phyloP scores from a whole-genome alignment of 2,113 vertebrate genomes.

The Caranx ignobilis region DNA sequence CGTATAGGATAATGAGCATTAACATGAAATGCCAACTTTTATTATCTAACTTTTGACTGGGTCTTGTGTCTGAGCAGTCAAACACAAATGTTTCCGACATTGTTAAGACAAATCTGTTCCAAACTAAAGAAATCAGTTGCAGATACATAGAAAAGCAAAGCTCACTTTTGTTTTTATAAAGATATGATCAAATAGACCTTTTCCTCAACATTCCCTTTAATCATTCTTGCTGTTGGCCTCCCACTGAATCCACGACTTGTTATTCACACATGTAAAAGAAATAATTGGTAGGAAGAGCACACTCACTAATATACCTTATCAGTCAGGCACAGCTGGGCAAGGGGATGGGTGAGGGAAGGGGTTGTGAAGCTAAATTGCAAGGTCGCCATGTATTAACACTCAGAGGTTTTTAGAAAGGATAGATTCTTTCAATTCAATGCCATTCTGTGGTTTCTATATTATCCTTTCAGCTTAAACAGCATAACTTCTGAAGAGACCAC shows the following conservation, averaged over 20 bases:
- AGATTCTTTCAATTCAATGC: conserved; percentile 60
- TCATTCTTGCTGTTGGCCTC: conserved; percentile 60
- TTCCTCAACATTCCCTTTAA: conserved; percentile 65
- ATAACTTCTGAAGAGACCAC: conserved; percentile 47
- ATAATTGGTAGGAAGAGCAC: conserved; percentile 71
- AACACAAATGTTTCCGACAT: neutral
- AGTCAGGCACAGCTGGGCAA: conserved; percentile 69
- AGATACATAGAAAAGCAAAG: conserved; percentile 5
- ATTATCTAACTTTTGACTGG: neutral
- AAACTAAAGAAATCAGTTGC: neutral
- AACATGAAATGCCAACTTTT: neutral
- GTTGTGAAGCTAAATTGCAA: conserved; percentile 74
- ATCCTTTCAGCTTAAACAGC: conserved; percentile 59
- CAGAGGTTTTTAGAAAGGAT: conserved; percentile 63
- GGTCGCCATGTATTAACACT: conserved; percentile 75
- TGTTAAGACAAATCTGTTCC: neutral
- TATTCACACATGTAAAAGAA: conserved; percentile 74
- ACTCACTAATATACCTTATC: conserved; percentile 78
- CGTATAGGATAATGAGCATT: neutral
- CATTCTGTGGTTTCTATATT: conserved; percentile 54
- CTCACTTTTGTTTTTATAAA: conserved; percentile 31
- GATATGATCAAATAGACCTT: conserved; percentile 69
- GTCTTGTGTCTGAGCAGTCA: neutral
- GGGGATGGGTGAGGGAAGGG: conserved; percentile 45
- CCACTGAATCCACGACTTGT: conserved; percentile 74